Evolutionary conservation across 1,140 invertebrate species (phyloP).

Genomic region (Drosophila orosa): DNA sequence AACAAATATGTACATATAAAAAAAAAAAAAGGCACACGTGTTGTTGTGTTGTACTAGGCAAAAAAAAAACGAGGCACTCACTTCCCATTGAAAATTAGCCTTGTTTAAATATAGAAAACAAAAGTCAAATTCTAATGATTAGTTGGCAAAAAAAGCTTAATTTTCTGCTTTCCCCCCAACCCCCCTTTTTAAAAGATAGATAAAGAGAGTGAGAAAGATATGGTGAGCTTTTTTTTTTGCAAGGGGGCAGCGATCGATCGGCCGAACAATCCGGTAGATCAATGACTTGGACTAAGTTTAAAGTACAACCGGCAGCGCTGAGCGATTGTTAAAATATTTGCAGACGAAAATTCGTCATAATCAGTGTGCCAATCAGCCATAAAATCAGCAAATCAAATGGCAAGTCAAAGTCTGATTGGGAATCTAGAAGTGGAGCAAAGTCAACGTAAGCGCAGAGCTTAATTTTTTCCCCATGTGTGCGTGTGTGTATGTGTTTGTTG

Average conservation of each 20-base stretch:
- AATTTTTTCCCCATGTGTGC: conserved; percentile 3
- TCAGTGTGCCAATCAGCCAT: conserved; percentile 3
- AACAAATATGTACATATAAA: not conserved
- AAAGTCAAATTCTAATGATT: conserved; percentile 56
- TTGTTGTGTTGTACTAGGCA: conserved; percentile 43
- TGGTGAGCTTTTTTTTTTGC: conserved; percentile 23
- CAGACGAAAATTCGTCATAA: conserved; percentile 29
- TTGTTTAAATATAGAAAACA: conserved; percentile 50
- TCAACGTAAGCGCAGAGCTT: conserved; percentile 12
- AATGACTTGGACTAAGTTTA: conserved; percentile 57
- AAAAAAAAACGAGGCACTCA: conserved; percentile 13
- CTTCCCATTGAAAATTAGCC: conserved; percentile 51
- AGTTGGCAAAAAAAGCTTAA: conserved; percentile 21
- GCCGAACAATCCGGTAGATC: not conserved
- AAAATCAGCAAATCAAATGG: conserved; percentile 35
- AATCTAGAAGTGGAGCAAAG: conserved; percentile 29
- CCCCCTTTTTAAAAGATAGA: not conserved
- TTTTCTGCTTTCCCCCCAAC: not conserved
- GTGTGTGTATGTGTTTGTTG: conserved; percentile 10
- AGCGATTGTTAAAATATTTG: conserved; percentile 23
- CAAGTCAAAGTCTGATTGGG: conserved; percentile 37
- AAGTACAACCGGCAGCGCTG: conserved; percentile 34
- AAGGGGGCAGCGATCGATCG: conserved; percentile 23
- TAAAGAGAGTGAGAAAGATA: conserved; percentile 7
- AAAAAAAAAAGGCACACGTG: conserved; percentile 34